These are phyloP conservation scores for Anableps anableps DNA, from an alignment of 2,797 vertebrate genomes.

Conservation along the genomic window DNA sequence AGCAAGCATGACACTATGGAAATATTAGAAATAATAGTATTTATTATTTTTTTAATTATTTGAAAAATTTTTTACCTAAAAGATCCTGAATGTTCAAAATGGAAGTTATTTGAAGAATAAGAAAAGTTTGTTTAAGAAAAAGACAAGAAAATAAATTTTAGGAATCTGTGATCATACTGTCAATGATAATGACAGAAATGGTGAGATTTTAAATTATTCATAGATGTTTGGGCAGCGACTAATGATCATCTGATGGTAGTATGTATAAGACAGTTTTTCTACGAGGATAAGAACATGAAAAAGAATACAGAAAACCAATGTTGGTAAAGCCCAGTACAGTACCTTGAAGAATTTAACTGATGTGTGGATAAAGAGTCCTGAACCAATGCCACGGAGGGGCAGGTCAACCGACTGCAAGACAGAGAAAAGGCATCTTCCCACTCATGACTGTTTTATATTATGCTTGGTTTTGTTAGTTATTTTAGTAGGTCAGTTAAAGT, in stretches of 20 bases:
- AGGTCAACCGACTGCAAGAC: constrained; percentile 71
- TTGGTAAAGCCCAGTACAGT: constrained; percentile 52
- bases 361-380: constrained; percentile 72
- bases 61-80: too few relatives aligned
- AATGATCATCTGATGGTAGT: neutral
- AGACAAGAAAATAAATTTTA: too few relatives aligned
- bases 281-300: constrained; percentile 16
- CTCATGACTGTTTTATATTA: constrained; percentile 19
- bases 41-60: too few relatives aligned
- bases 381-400: constrained; percentile 62
- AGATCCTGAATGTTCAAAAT: too few relatives aligned
- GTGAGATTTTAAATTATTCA: neutral
- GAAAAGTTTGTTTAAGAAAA: too few relatives aligned
- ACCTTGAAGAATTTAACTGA: constrained; percentile 72
- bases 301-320: constrained; percentile 9
- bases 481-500: neutral
- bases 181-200: neutral
- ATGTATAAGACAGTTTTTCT: neutral
- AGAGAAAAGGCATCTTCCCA: constrained; percentile 56
- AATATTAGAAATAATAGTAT: too few relatives aligned
- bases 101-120: too few relatives aligned
- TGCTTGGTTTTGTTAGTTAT: constrained; percentile 2
- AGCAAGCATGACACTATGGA: too few relatives aligned
- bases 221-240: neutral
- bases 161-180: neutral